Percentiles rank a stretch among this genome's conserved stretches.
phyloP scores from a whole-genome alignment of 2,888 invertebrate species.

The Pecten maximus region DNA sequence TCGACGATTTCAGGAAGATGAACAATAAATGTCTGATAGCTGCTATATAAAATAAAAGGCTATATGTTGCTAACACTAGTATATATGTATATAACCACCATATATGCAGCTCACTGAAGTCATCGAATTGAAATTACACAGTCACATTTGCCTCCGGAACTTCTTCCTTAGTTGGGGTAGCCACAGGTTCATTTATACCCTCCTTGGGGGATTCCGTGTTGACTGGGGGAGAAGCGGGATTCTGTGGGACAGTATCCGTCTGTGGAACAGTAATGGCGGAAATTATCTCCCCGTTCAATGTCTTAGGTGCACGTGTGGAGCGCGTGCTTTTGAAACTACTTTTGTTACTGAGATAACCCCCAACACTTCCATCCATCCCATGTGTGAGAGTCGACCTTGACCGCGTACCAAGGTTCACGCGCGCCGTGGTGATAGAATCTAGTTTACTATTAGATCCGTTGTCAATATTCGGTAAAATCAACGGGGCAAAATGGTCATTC shows the following conservation, averaged over 20 bases:
- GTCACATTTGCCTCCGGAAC: neutral
- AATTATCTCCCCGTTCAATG: neutral
- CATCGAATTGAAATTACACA: neutral
- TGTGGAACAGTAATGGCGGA: neutral
- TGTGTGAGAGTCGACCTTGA: slow-evolving; percentile 57
- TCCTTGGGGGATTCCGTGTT: neutral
- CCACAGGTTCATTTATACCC: neutral
- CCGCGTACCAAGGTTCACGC: slow-evolving; percentile 60
- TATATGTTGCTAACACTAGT: neutral
- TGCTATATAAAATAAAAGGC: neutral
- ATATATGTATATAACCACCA: neutral
- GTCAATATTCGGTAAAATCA: slow-evolving; percentile 60
- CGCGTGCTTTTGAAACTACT: slow-evolving; percentile 29
- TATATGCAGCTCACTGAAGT: neutral
- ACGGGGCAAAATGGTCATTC: slow-evolving; percentile 66
- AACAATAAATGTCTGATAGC: neutral
- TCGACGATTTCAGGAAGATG: neutral
- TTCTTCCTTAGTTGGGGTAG: neutral
- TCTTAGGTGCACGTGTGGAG: slow-evolving; percentile 21
- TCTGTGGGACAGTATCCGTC: neutral
- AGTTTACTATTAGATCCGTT: slow-evolving; percentile 56
- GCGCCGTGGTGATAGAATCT: slow-evolving; percentile 66
- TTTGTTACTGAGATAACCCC: slow-evolving; percentile 37
- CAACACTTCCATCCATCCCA: slow-evolving; percentile 41
- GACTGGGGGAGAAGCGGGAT: neutral